Percentiles rank a stretch among this genome's conserved stretches.
phyloP scores from a whole-genome alignment of 2,113 vertebrate species.

The Acrocephalus arundinaceus region DNA sequence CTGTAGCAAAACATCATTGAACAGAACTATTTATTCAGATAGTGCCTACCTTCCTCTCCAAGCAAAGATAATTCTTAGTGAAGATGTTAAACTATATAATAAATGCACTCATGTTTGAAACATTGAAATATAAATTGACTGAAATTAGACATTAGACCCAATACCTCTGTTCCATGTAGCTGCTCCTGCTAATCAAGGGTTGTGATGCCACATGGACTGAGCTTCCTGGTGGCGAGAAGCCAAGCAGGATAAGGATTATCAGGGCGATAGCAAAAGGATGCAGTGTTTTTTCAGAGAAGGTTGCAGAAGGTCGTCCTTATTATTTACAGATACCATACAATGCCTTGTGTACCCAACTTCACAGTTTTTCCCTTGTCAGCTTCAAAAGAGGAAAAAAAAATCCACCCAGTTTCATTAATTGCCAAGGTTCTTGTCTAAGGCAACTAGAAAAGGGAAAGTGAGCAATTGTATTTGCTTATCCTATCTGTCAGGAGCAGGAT shows the following conservation, averaged over 20 bases:
- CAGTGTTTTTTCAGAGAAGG: slow-evolving; percentile 49
- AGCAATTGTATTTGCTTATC: neutral
- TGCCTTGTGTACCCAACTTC: slow-evolving; percentile 27
- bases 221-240: slow-evolving; percentile 35
- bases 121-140: neutral
- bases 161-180: neutral
- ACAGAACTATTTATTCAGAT: neutral
- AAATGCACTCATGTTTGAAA: neutral
- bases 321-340: slow-evolving; percentile 47
- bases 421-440: slow-evolving; percentile 23
- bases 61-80: neutral
- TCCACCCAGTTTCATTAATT: neutral
- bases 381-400: neutral
- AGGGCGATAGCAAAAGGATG: slow-evolving; percentile 21
- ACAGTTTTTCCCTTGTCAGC: slow-evolving; percentile 30
- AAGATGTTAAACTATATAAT: neutral
- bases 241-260: slow-evolving; percentile 61
- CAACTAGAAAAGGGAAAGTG: neutral
- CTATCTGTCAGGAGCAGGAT: slow-evolving; percentile 12
- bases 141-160: neutral
- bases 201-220: slow-evolving; percentile 3
- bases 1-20: neutral
- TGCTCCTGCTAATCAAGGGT: neutral
- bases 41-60: neutral
- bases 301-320: slow-evolving; percentile 49